These are phyloP conservation scores for Platichthys flesus DNA, from an alignment of 2,113 vertebrate genomes.

Conservation along the genomic window DNA sequence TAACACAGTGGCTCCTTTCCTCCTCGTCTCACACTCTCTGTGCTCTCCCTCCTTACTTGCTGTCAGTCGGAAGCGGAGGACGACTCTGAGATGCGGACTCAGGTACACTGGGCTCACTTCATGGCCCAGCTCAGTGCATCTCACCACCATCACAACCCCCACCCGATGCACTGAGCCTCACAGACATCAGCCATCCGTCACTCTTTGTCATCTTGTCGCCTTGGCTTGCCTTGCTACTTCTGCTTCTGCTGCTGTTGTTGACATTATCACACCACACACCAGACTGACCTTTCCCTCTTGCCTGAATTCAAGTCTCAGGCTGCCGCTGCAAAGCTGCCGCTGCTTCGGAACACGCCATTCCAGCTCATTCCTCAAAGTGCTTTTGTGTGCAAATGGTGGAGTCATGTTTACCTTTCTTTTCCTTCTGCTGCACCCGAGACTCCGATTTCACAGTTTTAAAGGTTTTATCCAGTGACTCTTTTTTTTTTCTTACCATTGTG, in stretches of 20 bases:
- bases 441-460: slow-evolving; percentile 27
- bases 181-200: slow-evolving; percentile 45
- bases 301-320: slow-evolving; percentile 36
- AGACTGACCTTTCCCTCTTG: slow-evolving; percentile 24
- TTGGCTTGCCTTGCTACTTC: slow-evolving; percentile 38
- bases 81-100: slow-evolving; percentile 86
- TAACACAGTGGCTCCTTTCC: neutral
- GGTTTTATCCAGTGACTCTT: slow-evolving; percentile 8
- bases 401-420: slow-evolving; percentile 19
- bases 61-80: slow-evolving; percentile 96
- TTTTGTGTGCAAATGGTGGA: neutral
- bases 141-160: slow-evolving; percentile 12
- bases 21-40: slow-evolving; percentile 56
- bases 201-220: slow-evolving; percentile 23
- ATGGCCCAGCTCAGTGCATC: slow-evolving; percentile 60
- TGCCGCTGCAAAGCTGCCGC: slow-evolving; percentile 24
- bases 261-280: slow-evolving; percentile 30
- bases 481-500: neutral
- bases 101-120: slow-evolving; percentile 68
- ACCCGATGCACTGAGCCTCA: slow-evolving; percentile 53
- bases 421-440: slow-evolving; percentile 9
- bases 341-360: slow-evolving; percentile 19
- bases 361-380: slow-evolving; percentile 27
- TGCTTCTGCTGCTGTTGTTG: slow-evolving; percentile 24
- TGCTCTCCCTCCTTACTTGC: slow-evolving; percentile 67